Evolutionary conservation across 2,888 invertebrate genomes (phyloP), one percentile per base, ranked within the genome.

Genomic region (Carabus problematicus): DNA sequence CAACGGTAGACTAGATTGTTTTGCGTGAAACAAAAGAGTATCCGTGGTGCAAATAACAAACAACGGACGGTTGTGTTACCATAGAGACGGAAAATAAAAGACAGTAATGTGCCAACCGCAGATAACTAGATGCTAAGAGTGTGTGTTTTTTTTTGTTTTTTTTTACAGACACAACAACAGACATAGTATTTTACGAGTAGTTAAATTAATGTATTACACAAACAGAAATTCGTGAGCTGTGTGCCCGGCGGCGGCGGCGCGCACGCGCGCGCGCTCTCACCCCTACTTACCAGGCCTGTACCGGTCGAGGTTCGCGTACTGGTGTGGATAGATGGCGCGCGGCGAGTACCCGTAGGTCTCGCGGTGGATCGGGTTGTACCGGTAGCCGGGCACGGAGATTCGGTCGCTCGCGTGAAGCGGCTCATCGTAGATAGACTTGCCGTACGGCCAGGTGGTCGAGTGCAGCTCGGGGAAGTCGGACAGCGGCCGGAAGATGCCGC

Each of bases 291-390:
- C 90, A 87, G 93, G 91, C 89, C 92, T 89, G 88, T 90, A 90
- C 85, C 89, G 87, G 80, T 90, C 90, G 82, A 90, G 83, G 72
- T 87, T 85, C 81, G 89, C 86, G 86, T 92, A 93, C 86, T 93
- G 91, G 86, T 92, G 93, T 79, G 93, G 89, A 82, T 92, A 93
- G 86, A 94, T 91, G 81, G 91, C 85, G 83, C 94, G 89, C 76
- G 94, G 94, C 76, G 93, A 92, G 84, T 94, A 94, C 74, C 94
- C 94, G 85, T 94, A 94, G 79, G 89, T 90, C 82, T 94, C 94
- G 80, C 94, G 91, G 85, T 94, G 94, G 77, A 95, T 91, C 76
- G 94, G 94, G 83, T 92, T 86, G 86, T 94, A 94, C 84, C 94
- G 91, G 89, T 94, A 94, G 78, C 94, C 94, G 80, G 93, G 92